Percentiles rank a stretch among this genome's conserved stretches.
phyloP scores from a whole-genome alignment of 1,140 invertebrate genomes.

The Drosophila albomicans region DNA sequence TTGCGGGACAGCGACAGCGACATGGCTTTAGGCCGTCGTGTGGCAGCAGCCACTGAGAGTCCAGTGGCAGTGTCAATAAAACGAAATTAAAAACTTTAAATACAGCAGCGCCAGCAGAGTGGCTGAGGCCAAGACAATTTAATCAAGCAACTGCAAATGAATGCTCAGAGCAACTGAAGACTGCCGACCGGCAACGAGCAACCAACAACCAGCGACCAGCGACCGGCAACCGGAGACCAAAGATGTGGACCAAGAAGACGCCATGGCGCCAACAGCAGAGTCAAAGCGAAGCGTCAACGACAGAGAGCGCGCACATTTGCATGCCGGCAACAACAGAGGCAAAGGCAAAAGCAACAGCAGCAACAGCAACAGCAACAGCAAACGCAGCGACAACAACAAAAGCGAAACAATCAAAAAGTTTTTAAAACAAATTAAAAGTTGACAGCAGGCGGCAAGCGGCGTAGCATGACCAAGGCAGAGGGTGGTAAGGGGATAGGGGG shows the following conservation, averaged over 20 bases:
- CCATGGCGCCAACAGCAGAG: constrained; percentile 22
- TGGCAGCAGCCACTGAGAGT: background rate
- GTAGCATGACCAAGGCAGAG: too few relatives aligned
- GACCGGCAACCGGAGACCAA: constrained; percentile 1
- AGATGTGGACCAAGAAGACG: constrained; percentile 39
- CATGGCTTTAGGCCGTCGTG: constrained; percentile 25
- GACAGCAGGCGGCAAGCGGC: constrained; percentile 46
- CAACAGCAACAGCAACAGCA: constrained; percentile 28
- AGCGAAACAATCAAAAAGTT: constrained; percentile 79
- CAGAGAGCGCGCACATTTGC: constrained; percentile 56
- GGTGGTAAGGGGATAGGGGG: background rate
- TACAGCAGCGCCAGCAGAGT: constrained; percentile 34
- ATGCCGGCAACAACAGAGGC: constrained; percentile 50
- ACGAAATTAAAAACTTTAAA: constrained; percentile 80
- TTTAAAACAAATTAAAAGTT: constrained; percentile 83
- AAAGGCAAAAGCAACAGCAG: background rate
- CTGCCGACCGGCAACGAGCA: background rate
- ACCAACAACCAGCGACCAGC: background rate
- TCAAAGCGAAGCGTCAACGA: background rate
- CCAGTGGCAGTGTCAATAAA: constrained; percentile 69
- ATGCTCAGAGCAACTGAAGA: constrained; percentile 54
- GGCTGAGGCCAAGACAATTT: constrained; percentile 58
- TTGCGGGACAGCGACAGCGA: constrained; percentile 26
- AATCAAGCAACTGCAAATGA: constrained; percentile 79
- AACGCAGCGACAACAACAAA: constrained; percentile 28